A percentile compares a stretch with the other conserved stretches of the same genome.
Conservation (phyloP, 1,140 invertebrate species). For the Philotrypesis tridentata region DNA sequence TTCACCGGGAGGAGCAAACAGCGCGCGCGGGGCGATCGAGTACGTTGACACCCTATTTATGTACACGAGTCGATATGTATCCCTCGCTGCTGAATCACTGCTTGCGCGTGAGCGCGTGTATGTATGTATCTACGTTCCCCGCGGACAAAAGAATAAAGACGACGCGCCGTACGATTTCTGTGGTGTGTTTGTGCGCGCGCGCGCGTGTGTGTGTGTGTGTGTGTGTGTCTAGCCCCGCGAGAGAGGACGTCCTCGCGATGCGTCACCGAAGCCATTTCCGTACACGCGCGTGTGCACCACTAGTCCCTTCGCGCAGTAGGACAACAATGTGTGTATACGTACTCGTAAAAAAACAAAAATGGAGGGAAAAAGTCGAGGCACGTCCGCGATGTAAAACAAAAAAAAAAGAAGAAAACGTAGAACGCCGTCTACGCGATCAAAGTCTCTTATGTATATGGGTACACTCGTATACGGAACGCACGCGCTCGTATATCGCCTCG, state of each 20-base stretch:
- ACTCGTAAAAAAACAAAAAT: no score
- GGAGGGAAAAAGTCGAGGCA: background rate
- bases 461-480: no score
- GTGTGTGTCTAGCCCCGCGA: no score
- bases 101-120: no score
- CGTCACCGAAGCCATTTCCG: background rate
- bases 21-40: background rate
- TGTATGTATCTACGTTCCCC: no score
- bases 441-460: background rate
- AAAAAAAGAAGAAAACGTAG: no score
- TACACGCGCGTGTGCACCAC: background rate
- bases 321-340: background rate
- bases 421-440: no score
- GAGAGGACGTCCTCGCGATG: background rate
- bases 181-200: no score
- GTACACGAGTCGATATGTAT: no score
- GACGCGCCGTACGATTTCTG: background rate
- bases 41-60: background rate
- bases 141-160: background rate
- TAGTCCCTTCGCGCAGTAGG: background rate
- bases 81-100: background rate
- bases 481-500: background rate
- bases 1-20: no score
- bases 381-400: background rate
- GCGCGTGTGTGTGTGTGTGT: no score